phyloP scores from a whole-genome alignment of 2,113 vertebrate species.

The Nycticebus coucang region DNA sequence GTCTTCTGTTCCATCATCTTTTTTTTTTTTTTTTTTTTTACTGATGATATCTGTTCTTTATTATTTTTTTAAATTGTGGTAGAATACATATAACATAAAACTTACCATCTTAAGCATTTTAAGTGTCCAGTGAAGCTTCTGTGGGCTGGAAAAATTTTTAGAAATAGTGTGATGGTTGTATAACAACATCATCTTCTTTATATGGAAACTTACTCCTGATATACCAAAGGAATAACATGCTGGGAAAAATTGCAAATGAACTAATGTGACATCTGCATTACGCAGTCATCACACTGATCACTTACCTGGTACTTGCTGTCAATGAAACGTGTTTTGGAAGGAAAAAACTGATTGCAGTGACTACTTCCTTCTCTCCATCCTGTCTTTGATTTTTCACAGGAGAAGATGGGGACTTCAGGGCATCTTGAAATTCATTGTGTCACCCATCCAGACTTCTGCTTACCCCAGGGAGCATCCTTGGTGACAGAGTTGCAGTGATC shows the following conservation, averaged over 20 bases:
- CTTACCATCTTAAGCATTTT: neutral
- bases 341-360: accelerated
- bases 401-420: neutral
- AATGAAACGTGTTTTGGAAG: neutral
- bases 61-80: neutral
- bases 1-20: neutral
- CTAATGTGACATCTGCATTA: neutral
- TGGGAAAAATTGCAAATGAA: neutral
- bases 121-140: neutral
- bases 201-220: neutral
- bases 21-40: too few species aligned
- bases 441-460: accelerated
- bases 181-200: too few species aligned
- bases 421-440: neutral
- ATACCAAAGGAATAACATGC: neutral
- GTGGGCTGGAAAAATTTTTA: too few species aligned
- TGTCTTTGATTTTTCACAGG: neutral
- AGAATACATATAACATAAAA: neutral
- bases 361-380: neutral
- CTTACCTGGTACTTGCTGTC: neutral
- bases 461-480: neutral
- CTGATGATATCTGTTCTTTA: neutral
- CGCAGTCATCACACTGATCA: accelerated
- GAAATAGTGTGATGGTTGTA: too few species aligned
- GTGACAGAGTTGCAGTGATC: neutral